Evolutionary conservation across 2,888 invertebrate species (phyloP).

Genomic region (Neuroscelio doddi): DNA sequence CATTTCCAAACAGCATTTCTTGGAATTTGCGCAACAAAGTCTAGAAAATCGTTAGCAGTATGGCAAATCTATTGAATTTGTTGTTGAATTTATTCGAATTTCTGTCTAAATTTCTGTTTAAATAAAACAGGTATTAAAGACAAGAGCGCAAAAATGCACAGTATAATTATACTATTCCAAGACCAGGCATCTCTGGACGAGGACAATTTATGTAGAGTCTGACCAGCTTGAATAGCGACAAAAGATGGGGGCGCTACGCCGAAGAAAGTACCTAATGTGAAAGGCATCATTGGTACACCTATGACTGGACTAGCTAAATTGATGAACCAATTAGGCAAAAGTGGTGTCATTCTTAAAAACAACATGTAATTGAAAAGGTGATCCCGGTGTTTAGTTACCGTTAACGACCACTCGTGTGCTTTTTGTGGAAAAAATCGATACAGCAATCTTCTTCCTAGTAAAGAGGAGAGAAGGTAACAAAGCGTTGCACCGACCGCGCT

Average conservation of each 20-base stretch:
- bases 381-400: conserved; percentile 88
- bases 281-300: conserved; percentile 93
- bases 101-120: conserved; percentile 84
- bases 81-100: conserved; percentile 81
- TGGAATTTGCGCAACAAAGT: too few species aligned
- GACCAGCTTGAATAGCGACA: conserved; percentile 97
- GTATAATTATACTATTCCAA: conserved; percentile 86
- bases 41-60: too few species aligned
- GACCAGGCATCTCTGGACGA: conserved; percentile 91
- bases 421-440: conserved; percentile 90
- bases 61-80: too few species aligned
- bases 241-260: conserved; percentile 98
- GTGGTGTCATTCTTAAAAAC: conserved; percentile 96
- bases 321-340: conserved; percentile 99
- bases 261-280: conserved; percentile 96
- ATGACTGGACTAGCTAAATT: conserved; percentile 97
- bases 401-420: conserved; percentile 87
- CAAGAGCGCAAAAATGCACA: conserved; percentile 85
- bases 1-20: too few species aligned
- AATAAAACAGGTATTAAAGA: conserved; percentile 92
- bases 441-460: conserved; percentile 90
- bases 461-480: conserved; percentile 93
- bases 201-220: conserved; percentile 93
- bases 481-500: conserved; percentile 96
- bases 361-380: conserved; percentile 96